Evolutionary conservation across 2,113 vertebrate genomes (phyloP).

Genomic region (Circaetus gallicus): DNA sequence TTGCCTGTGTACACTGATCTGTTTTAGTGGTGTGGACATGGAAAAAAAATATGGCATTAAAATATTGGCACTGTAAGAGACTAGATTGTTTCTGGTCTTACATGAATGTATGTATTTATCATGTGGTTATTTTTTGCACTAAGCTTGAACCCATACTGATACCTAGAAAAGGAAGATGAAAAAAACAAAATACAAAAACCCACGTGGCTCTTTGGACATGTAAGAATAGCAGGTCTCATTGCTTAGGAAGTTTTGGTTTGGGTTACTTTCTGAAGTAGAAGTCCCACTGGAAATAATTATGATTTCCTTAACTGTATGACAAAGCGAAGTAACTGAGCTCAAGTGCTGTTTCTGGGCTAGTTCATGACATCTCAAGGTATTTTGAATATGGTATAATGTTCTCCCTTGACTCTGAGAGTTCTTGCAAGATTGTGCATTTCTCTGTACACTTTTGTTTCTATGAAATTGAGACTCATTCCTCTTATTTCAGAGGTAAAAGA

Average conservation of each 20-base stretch:
- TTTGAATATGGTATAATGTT: not conserved
- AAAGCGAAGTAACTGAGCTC: not conserved
- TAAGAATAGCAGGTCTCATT: not conserved
- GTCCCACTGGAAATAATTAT: not conserved
- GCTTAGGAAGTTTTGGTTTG: not conserved
- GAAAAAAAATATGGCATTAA: not conserved
- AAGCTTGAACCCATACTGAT: not conserved
- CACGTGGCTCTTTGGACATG: fast-evolving
- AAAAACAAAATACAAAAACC: not conserved
- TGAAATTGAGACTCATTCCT: not conserved
- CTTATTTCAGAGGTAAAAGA: not conserved
- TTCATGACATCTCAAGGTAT: not conserved
- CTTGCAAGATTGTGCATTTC: not conserved
- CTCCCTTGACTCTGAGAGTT: not conserved
- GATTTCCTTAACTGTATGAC: not conserved
- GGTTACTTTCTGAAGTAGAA: not conserved
- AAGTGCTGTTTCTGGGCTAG: fast-evolving
- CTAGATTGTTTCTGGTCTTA: not conserved
- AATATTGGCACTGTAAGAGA: not conserved
- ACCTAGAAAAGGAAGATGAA: not conserved
- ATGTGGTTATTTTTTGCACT: not conserved
- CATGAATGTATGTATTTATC: not conserved
- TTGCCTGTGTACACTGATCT: not conserved
- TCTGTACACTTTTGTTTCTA: not conserved
- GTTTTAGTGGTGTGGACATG: not conserved